Percentiles rank a stretch among this genome's conserved stretches.
phyloP scores from a whole-genome alignment of 2,797 vertebrate genomes.

The Danio kyathit region DNA sequence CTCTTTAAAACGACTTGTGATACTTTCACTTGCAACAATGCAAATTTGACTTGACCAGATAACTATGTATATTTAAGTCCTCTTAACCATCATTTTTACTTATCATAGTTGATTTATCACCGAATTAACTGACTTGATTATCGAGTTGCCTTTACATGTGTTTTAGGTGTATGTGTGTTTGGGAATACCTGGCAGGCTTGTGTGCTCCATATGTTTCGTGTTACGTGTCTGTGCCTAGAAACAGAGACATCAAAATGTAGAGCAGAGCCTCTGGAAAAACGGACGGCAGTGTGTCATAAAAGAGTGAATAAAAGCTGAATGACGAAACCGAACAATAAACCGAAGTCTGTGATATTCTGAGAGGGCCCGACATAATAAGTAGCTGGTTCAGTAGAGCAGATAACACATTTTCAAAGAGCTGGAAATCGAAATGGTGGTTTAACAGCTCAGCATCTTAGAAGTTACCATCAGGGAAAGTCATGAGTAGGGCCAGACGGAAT shows the following conservation, averaged over 20 bases:
- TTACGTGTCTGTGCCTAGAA: constrained; percentile 30
- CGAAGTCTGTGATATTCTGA: neutral
- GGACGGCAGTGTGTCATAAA: neutral
- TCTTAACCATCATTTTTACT: no score
- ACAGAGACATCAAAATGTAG: constrained; percentile 46
- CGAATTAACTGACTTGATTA: neutral
- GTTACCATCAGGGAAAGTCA: neutral
- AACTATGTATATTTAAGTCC: no score
- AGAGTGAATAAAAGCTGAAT: constrained; percentile 8
- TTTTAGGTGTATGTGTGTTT: constrained; percentile 2
- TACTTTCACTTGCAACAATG: no score
- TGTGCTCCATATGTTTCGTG: constrained; percentile 41
- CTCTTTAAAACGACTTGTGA: no score
- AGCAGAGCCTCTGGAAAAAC: constrained; percentile 30
- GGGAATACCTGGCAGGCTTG: constrained; percentile 23
- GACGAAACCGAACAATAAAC: neutral
- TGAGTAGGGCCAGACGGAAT: no score
- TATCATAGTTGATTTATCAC: neutral
- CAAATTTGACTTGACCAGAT: no score
- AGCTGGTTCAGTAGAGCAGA: neutral
- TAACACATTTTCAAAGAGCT: neutral
- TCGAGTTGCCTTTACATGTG: constrained; percentile 11
- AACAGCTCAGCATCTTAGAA: neutral
- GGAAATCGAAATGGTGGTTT: neutral
- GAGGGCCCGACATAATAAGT: neutral